Percentiles rank a stretch among this genome's conserved stretches.
Conservation (phyloP, 2,797 vertebrate species). For the Salmo trutta region DNA sequence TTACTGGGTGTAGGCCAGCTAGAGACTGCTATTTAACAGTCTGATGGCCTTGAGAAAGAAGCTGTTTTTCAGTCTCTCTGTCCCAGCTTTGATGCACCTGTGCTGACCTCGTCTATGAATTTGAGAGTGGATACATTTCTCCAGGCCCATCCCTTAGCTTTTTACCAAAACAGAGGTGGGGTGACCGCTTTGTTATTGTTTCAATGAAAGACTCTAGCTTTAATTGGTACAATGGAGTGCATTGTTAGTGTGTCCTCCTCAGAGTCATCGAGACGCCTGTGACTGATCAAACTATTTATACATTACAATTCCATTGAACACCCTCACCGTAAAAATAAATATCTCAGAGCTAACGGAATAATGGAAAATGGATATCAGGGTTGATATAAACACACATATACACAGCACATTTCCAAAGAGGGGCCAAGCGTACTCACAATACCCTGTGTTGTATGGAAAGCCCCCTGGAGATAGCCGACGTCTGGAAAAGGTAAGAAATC, state of each 20-base stretch:
- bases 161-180: no score
- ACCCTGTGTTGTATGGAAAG: slow-evolving; percentile 45
- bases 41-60: no score
- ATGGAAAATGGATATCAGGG: slow-evolving; percentile 61
- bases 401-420: slow-evolving; percentile 14
- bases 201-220: no score
- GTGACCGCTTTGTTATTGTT: no score
- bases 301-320: slow-evolving; percentile 49
- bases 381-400: slow-evolving; percentile 64
- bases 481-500: slow-evolving; percentile 52
- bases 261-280: slow-evolving; percentile 49
- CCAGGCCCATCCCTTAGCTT: no score
- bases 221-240: slow-evolving; percentile 2
- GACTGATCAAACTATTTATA: slow-evolving; percentile 68
- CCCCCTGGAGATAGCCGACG: slow-evolving; percentile 43
- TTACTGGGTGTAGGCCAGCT: no score
- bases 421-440: slow-evolving; percentile 39
- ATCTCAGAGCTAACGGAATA: slow-evolving; percentile 48
- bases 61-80: no score
- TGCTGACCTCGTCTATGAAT: no score
- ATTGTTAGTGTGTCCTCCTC: slow-evolving; percentile 21
- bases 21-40: no score
- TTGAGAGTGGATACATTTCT: no score
- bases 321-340: slow-evolving; percentile 66
- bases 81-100: no score